Percentiles rank a stretch among this genome's conserved stretches.
phyloP scores from a whole-genome alignment of 2,888 invertebrate species.

The Xestia xanthographa region DNA sequence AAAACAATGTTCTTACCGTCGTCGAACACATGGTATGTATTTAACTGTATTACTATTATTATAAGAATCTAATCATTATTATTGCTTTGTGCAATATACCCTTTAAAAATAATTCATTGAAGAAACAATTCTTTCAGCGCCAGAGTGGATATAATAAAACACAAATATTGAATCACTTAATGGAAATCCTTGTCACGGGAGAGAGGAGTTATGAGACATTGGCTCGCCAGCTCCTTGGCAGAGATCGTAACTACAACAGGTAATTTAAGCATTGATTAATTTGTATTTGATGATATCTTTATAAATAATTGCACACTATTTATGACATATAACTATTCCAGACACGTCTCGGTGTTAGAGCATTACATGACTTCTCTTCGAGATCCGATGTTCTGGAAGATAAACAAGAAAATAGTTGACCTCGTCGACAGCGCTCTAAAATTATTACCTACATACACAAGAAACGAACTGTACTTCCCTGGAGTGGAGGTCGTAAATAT shows the following conservation, averaged over 20 bases:
- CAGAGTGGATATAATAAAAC: constrained; percentile 82
- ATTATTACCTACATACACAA: constrained; percentile 90
- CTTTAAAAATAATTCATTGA: constrained; percentile 42
- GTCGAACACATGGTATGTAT: constrained; percentile 81
- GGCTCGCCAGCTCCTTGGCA: constrained; percentile 76
- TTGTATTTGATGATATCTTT: constrained; percentile 58
- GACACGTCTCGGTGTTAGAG: constrained; percentile 79
- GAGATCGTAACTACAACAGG: constrained; percentile 74
- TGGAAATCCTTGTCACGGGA: constrained; percentile 82
- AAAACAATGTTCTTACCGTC: constrained; percentile 78
- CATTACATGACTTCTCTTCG: constrained; percentile 91
- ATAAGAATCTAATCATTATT: neutral
- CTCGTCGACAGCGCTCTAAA: constrained; percentile 90
- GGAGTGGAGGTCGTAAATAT: constrained; percentile 92
- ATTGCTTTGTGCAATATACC: neutral
- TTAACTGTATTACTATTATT: neutral
- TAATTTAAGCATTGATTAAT: constrained; percentile 68
- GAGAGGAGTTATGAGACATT: constrained; percentile 82
- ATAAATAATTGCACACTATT: constrained; percentile 45
- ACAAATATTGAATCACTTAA: constrained; percentile 84
- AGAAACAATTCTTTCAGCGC: constrained; percentile 78
- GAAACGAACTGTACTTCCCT: constrained; percentile 91
- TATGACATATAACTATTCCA: constrained; percentile 71
- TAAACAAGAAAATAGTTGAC: constrained; percentile 91
- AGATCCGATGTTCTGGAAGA: constrained; percentile 93